Percentiles rank a stretch among this genome's conserved stretches.
Evolutionary conservation across 2,888 invertebrate species (phyloP).

Genomic region (Lithodes maja): DNA sequence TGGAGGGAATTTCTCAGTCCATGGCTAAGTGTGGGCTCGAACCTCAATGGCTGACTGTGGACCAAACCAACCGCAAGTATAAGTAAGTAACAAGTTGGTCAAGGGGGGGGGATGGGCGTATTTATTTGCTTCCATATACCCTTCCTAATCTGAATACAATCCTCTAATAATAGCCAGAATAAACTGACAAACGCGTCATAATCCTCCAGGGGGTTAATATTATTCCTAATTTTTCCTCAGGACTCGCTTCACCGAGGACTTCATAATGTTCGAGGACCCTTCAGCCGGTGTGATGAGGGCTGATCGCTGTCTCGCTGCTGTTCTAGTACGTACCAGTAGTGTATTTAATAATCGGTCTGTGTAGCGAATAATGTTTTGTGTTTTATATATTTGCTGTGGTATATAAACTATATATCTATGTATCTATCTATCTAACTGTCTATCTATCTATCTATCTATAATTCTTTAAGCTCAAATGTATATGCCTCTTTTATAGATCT

Average conservation of each 20-base stretch:
- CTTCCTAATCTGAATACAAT: neutral
- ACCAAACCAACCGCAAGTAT: slow-evolving; percentile 33
- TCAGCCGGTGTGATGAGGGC: slow-evolving; percentile 30
- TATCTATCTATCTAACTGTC: too few species aligned
- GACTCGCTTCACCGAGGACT: slow-evolving; percentile 36
- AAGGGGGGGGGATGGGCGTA: neutral
- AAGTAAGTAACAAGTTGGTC: slow-evolving; percentile 23
- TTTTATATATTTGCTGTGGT: neutral
- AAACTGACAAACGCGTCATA: too few species aligned
- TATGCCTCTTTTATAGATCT: too few species aligned
- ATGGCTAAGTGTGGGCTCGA: slow-evolving; percentile 15
- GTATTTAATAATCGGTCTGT: too few species aligned
- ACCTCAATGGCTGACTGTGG: slow-evolving; percentile 22
- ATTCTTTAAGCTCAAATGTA: too few species aligned
- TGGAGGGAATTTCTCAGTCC: slow-evolving; percentile 27
- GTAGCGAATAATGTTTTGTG: too few species aligned
- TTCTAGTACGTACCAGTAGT: slow-evolving; percentile 13
- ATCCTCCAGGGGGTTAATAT: too few species aligned
- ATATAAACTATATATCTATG: too few species aligned
- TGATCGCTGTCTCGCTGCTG: slow-evolving; percentile 29
- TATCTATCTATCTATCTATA: too few species aligned
- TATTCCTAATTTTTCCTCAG: neutral
- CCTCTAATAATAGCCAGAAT: too few species aligned
- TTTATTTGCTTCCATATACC: neutral
- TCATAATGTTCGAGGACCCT: slow-evolving; percentile 28